Evolutionary conservation across 2,113 vertebrate genomes (phyloP), one percentile per base, ranked within the genome.

Genomic region (Myxocyprinus asiaticus): DNA sequence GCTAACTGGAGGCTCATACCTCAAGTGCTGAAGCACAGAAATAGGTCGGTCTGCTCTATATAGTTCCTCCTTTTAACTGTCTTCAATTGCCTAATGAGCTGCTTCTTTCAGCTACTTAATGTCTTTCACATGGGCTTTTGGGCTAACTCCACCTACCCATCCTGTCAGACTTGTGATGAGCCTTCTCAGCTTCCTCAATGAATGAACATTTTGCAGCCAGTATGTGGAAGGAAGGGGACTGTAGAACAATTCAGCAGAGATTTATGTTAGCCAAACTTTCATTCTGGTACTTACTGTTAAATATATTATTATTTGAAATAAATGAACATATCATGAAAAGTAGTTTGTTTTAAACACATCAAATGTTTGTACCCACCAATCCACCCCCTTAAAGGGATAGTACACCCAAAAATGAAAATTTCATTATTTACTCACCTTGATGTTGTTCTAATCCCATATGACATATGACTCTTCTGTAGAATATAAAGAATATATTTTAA

Each of bases 1-100:
- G 85, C 87, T 59, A 83, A 82, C 85, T 70, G 68, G 43, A 17
- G 64, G 66, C 82, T 80, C 81, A 81, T 84, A 82, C 82, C 80
- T 85, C 86, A 79, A 86, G 87, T 80, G 77, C 67, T 73, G 81
- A 81, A 53, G 61, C 85, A 84, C 84, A 85, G 78, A 85, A 79
- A 88, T 85, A 85, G 88, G 87, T 91, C 85, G 84, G 62, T 77
- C 64, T 64, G 68, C 67, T 77, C 78, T 73, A 50, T 72, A 85
- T 76, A 85, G 53, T 67, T 12, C 72, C 82, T 62, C 86, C 84
- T 73, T 87, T 81, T 47, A 58, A 47, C 47, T 56, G 53, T 66
- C 71, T 88, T 91, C 90, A 90, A 90, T 89, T 89, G 83, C 83
- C 72, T 90, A 92, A 92, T 91, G 88, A 90, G 80, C 76, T 83